Base-by-base conservation (phyloP, 1,140 invertebrate species). In the Paracyclopina nana region DNA sequence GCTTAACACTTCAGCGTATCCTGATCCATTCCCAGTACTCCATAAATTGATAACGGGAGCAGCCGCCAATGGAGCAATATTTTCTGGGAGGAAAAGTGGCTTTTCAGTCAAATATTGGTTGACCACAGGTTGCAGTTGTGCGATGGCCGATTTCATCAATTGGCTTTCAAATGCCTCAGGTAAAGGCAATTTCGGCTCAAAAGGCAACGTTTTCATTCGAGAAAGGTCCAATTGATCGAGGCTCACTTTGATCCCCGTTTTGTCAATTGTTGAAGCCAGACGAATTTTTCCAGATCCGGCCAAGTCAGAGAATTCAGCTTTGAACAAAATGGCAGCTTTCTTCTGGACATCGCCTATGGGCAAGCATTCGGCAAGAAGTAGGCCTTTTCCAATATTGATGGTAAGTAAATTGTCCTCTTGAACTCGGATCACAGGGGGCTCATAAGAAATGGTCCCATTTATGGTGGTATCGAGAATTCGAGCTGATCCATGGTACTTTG, bases 131-230 rank as follows among this genome's bases (percentile, higher is more conserved):
- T 28, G 22, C 22, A 48, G n/a, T 48, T 48, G 24, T 22, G 46
- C 46, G 9, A 48, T 48, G 2, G 22, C 46, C 11, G 24, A n/a
- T 16, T 29, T 41, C 46, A 48, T 48, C 11, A 48, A 27, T n/a
- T 48, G 24, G n/a, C 28, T 29, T 14, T 48, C 46, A 48, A 48
- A 48, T 3, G 46, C 27, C 14, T 48, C 46, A 6, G 46, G 46
- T n/a, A 48, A 14, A 2, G 46, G 46, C 26, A 48, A n/a, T n/a
- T 48, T 48, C 16, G 46, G 46, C 29, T 48, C 46, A 48, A 48
- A 48, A 4, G 46, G 46, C 29, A 27, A 27, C 3, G 46, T 48
- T n/a, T 48, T 48, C 46, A 48, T 25, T 6, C 29, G 25, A n/a
- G 24, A 27, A 9, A 48, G 22, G 27, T 48, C 46, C 6, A 48